Percentiles rank a stretch among this genome's conserved stretches.
These are phyloP conservation scores for Hesperia comma DNA, from an alignment of 2,888 invertebrate species.

Conservation along the genomic window DNA sequence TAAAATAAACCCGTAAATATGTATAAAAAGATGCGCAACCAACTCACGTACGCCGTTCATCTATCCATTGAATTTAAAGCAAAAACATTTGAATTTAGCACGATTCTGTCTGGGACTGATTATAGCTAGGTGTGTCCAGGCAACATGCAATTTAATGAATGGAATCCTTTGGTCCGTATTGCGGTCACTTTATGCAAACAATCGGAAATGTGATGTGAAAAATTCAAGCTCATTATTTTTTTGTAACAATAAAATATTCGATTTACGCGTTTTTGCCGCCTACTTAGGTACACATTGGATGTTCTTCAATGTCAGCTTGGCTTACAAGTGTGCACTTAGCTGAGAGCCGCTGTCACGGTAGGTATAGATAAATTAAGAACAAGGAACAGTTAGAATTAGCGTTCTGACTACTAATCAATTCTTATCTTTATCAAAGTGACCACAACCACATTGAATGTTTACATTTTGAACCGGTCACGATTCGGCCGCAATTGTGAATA, in stretches of 20 bases:
- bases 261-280: conserved; percentile 43
- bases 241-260: conserved; percentile 43
- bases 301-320: conserved; percentile 37
- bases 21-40: conserved; percentile 40
- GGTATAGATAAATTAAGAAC: conserved; percentile 60
- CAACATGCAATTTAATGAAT: conserved; percentile 25
- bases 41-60: conserved; percentile 43
- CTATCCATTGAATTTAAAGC: conserved; percentile 45
- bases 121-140: not conserved
- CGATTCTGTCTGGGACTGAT: conserved; percentile 26
- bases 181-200: conserved; percentile 24
- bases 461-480: conserved; percentile 69
- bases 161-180: conserved; percentile 20
- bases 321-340: conserved; percentile 38
- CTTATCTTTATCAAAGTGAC: conserved; percentile 61
- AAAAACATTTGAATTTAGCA: conserved; percentile 45
- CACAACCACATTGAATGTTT: conserved; percentile 49
- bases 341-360: conserved; percentile 49
- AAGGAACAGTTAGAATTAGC: conserved; percentile 47
- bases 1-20: conserved; percentile 47
- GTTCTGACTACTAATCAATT: conserved; percentile 58
- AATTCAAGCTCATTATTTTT: conserved; percentile 28
- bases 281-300: conserved; percentile 39
- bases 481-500: conserved; percentile 62
- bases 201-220: conserved; percentile 35